Conservation (phyloP, 2,797 vertebrate genomes). For the Dermochelys coriacea region DNA sequence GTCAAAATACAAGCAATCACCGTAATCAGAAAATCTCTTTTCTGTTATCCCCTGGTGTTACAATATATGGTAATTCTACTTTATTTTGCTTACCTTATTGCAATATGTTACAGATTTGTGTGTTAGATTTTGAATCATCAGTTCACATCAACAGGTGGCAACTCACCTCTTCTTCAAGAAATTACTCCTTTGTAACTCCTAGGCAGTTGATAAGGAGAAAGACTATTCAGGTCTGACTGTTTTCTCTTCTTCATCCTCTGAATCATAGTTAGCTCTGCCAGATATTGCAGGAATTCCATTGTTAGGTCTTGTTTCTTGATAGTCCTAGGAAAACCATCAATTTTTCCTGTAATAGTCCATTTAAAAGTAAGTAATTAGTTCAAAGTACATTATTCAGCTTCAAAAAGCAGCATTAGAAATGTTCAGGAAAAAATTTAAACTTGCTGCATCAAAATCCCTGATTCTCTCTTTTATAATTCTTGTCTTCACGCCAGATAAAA, state of each 20-base stretch:
- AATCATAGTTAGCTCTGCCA: constrained; percentile 1
- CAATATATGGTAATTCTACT: neutral
- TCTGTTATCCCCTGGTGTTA: neutral
- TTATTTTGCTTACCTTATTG: constrained; percentile 9
- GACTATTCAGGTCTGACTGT: neutral
- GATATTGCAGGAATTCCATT: neutral
- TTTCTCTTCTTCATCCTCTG: constrained; percentile 20
- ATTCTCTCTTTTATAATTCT: neutral
- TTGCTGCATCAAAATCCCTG: neutral
- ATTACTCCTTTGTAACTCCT: neutral
- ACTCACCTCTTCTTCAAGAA: constrained; percentile 32
- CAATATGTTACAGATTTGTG: neutral
- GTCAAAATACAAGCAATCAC: neutral
- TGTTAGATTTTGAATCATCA: neutral
- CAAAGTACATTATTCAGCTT: neutral
- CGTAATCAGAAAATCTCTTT: neutral
- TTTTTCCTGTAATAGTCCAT: neutral
- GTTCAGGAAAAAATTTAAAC: neutral
- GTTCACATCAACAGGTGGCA: neutral
- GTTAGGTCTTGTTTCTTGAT: neutral
- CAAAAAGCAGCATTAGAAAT: neutral
- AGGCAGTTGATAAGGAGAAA: neutral
- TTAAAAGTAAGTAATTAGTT: neutral
- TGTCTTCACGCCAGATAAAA: neutral
- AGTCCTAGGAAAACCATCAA: neutral